A percentile compares a stretch with the other conserved stretches of the same genome.
Conservation (phyloP, 2,797 vertebrate genomes). For the Sebastes oblongus region DNA sequence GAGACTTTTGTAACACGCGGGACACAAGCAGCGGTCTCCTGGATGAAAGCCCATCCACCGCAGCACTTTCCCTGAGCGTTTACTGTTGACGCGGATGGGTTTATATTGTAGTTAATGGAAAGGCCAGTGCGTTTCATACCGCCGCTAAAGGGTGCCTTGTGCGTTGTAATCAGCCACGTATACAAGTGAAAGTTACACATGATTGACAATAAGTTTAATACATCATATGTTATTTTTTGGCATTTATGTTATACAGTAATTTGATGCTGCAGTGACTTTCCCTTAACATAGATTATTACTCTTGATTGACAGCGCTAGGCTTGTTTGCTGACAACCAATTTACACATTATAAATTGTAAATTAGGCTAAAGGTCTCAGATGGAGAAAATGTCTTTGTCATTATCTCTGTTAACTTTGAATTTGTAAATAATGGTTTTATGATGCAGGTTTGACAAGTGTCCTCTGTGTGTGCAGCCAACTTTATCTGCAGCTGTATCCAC, state of each 20-base stretch:
- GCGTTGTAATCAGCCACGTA: too few relatives aligned
- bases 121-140: too few relatives aligned
- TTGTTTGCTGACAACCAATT: not conserved
- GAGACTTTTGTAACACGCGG: too few relatives aligned
- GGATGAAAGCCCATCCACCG: too few relatives aligned
- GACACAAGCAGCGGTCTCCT: too few relatives aligned
- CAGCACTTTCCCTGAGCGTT: too few relatives aligned
- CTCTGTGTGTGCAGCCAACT: slow-evolving; percentile 7
- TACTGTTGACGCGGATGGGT: too few relatives aligned
- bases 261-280: not conserved
- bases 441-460: not conserved
- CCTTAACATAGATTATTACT: not conserved
- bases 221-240: not conserved
- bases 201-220: not conserved
- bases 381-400: not conserved
- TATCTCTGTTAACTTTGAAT: not conserved
- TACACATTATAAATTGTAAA: not conserved
- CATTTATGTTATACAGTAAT: not conserved
- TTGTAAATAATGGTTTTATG: slow-evolving; percentile 8
- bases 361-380: not conserved
- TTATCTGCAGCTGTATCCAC: not conserved
- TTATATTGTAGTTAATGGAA: too few relatives aligned
- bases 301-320: not conserved
- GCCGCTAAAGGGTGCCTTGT: too few relatives aligned
- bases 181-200: not conserved